Evolutionary conservation across 2,113 vertebrate species (phyloP), one percentile per base, ranked within the genome.

Genomic region (Hemiscyllium ocellatum): DNA sequence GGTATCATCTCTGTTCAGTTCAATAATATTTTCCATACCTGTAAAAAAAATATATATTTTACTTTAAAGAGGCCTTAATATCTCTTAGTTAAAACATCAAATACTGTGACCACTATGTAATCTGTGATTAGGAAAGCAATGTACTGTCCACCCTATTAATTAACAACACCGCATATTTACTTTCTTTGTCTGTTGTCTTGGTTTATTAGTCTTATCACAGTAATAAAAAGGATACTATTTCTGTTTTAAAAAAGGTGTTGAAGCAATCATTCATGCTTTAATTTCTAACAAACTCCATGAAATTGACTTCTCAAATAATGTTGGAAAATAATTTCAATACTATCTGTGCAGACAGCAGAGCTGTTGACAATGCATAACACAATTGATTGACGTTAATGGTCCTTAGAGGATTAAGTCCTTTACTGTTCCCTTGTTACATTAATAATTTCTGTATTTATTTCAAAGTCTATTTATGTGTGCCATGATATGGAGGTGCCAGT

Each of bases 291-390:
- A 70, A 47, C 20, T 29, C 37, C 68, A 72, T 72, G 68, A 95
- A 93, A 95, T 72, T 95, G 68, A 72, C 93, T 87, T 87, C 24
- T 50, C 93, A 95, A 95, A 24, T 50, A 95, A 47, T 95, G n/a
- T 56, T 29, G 68, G 37, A 50, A 95, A 95, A 50, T 70, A 95
- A 68, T 37, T 33, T 95, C 68, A 95, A 95, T 95, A 42, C 72
- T 95, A 72, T 42, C 94, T 95, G 94, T 95, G 37, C 37, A 70
- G 91, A 70, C 66, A 66, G 26, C 29, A 94, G 20, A 94, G 22
- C 19, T 95, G 47, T 95, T 72, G 37, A 22, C 68, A 72, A 95
- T 26, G 26, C 68, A 72, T 95, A 42, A 95, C 42, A 95, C 47
- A 72, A 72, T 68, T 72, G 68, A 95, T 47, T 95, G 93, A 94